Evolutionary conservation across 2,113 vertebrate genomes (phyloP).

Genomic region (Cichladusa arquata): DNA sequence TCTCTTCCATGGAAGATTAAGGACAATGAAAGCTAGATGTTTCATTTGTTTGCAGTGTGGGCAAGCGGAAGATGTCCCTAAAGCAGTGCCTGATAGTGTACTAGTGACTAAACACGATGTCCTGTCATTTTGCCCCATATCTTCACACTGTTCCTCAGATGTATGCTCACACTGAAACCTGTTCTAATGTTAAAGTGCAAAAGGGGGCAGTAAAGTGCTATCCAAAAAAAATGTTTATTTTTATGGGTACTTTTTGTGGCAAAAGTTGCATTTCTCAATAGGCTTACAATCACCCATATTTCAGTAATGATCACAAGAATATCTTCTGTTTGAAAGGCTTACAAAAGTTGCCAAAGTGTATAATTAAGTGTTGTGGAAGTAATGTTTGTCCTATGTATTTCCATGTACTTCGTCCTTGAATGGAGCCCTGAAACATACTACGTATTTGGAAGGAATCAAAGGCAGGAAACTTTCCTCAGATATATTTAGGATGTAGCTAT

Average conservation of each 20-base stretch:
- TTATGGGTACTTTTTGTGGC: constrained; percentile 17
- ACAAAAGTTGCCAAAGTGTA: neutral
- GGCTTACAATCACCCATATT: neutral
- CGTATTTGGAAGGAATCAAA: neutral
- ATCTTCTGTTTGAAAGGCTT: neutral
- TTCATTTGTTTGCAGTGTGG: neutral
- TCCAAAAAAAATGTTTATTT: constrained; percentile 57
- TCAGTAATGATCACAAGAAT: neutral
- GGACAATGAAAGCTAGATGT: neutral
- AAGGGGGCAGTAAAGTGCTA: constrained; percentile 83
- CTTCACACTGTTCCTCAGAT: constrained; percentile 27
- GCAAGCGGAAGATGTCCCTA: constrained; percentile 16
- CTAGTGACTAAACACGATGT: neutral
- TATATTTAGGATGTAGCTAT: neutral
- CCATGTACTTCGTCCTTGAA: neutral
- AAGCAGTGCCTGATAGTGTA: neutral
- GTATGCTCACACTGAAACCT: constrained; percentile 31
- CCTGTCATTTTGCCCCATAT: neutral
- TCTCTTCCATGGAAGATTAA: constrained; percentile 16
- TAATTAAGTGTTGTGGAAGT: neutral
- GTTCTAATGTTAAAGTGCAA: constrained; percentile 79
- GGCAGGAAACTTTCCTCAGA: neutral
- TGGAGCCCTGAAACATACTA: neutral
- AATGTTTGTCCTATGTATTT: neutral
- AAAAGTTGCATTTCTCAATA: constrained; percentile 9